These are phyloP conservation scores for Drosophila gaucha DNA, from an alignment of 2,888 invertebrate species.

Conservation along the genomic window DNA sequence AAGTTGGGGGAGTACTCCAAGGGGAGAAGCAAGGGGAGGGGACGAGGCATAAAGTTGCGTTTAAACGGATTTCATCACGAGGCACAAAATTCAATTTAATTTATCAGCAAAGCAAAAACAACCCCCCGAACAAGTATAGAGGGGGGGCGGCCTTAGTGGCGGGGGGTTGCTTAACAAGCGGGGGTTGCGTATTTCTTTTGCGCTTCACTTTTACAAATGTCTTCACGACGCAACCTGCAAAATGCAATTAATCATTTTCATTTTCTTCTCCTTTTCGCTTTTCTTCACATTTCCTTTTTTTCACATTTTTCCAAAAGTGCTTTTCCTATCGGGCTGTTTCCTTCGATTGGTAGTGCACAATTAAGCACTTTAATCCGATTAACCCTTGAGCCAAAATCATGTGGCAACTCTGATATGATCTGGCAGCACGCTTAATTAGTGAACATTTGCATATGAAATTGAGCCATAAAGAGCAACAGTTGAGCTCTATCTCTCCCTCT, in stretches of 20 bases:
- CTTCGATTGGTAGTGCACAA: conserved; percentile 3
- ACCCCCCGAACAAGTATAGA: conserved; percentile 18
- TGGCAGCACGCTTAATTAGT: conserved; percentile 37
- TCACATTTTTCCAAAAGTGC: not conserved
- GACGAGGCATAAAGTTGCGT: conserved; percentile 57
- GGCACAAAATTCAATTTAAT: conserved; percentile 73
- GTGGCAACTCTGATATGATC: conserved; percentile 22
- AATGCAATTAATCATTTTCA: conserved; percentile 69
- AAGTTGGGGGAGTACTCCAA: not conserved
- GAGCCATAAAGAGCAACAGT: conserved; percentile 20
- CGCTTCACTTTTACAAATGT: not conserved
- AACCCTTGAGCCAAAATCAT: conserved; percentile 4
- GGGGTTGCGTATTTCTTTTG: not conserved
- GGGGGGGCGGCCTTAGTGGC: not conserved
- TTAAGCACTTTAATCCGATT: conserved; percentile 7
- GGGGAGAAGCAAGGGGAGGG: not conserved
- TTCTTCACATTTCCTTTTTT: not conserved
- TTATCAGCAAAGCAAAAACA: conserved; percentile 57
- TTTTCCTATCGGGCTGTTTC: not conserved
- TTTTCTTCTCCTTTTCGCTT: conserved; percentile 9
- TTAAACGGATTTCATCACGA: conserved; percentile 74
- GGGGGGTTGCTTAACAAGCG: not conserved
- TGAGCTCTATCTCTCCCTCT: not conserved
- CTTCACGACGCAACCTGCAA: conserved; percentile 9
- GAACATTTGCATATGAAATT: conserved; percentile 46